Evolutionary conservation across 2,888 invertebrate genomes (phyloP).

Genomic region (Amiota communis): DNA sequence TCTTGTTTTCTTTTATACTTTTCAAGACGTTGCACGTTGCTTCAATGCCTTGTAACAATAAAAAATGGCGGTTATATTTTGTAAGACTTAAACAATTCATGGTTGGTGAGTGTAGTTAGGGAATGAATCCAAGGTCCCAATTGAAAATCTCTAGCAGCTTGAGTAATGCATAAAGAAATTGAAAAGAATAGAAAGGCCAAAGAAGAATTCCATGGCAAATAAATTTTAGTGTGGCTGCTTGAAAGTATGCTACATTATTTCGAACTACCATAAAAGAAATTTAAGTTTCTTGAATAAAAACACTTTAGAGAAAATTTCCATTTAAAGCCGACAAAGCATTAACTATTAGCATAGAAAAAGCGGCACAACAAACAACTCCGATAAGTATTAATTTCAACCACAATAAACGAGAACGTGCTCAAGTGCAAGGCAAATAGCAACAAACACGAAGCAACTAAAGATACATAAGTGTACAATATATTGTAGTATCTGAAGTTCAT

Average conservation of each 20-base stretch:
- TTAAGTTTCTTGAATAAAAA: background rate
- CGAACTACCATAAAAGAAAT: background rate
- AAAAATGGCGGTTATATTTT: conserved; percentile 2
- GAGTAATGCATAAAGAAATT: background rate
- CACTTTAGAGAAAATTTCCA: background rate
- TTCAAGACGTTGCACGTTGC: background rate
- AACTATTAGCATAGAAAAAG: conserved; percentile 2
- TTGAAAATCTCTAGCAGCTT: background rate
- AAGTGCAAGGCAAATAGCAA: conserved; percentile 59
- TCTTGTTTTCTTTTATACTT: background rate
- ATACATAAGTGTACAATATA: too few species aligned
- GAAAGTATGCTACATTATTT: conserved; percentile 8
- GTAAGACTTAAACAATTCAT: background rate
- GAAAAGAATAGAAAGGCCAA: background rate
- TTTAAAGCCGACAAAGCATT: background rate
- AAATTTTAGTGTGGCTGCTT: background rate
- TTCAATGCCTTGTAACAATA: background rate
- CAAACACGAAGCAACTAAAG: conserved; percentile 35
- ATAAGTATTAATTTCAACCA: conserved; percentile 18
- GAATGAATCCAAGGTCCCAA: background rate
- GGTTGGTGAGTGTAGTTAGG: background rate
- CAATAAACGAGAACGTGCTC: conserved; percentile 47
- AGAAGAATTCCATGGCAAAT: background rate
- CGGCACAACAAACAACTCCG: conserved; percentile 2
- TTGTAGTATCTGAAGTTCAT: conserved; percentile 41